Evolutionary conservation across 2,797 vertebrate genomes (phyloP).

Genomic region (Intellagama lesueurii): DNA sequence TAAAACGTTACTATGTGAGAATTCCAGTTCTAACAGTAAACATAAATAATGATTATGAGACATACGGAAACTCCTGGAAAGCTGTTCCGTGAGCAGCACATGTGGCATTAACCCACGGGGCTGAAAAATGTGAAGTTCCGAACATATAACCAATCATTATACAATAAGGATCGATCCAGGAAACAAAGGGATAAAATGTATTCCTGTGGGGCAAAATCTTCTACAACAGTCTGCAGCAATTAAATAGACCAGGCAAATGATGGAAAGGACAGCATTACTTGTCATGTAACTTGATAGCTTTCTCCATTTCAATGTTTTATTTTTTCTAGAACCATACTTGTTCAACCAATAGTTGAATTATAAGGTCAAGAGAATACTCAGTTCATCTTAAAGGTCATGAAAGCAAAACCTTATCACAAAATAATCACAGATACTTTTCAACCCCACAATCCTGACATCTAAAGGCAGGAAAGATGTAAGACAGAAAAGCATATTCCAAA

Average conservation of each 20-base stretch:
- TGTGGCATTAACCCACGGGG: not conserved
- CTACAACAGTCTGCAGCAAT: not conserved
- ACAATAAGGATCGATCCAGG: not conserved
- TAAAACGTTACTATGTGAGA: not conserved
- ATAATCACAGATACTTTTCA: not conserved
- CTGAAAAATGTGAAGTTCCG: not conserved
- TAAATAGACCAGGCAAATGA: not conserved
- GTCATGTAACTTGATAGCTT: no score
- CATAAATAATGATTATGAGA: not conserved
- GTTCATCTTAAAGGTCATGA: not conserved
- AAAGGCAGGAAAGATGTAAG: not conserved
- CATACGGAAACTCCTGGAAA: not conserved
- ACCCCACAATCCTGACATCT: not conserved
- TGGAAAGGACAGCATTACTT: not conserved
- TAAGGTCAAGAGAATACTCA: not conserved
- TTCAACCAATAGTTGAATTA: not conserved
- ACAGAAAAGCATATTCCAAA: no score
- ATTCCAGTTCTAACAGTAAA: not conserved
- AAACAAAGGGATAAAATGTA: not conserved
- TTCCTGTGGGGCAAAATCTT: not conserved
- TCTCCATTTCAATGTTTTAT: not conserved
- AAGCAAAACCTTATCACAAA: no score
- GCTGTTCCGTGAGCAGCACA: not conserved
- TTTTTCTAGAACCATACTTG: not conserved
- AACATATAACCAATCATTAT: not conserved